These are phyloP conservation scores for Scaptomyza parva DNA, from an alignment of 2,888 invertebrate genomes.

Conservation along the genomic window DNA sequence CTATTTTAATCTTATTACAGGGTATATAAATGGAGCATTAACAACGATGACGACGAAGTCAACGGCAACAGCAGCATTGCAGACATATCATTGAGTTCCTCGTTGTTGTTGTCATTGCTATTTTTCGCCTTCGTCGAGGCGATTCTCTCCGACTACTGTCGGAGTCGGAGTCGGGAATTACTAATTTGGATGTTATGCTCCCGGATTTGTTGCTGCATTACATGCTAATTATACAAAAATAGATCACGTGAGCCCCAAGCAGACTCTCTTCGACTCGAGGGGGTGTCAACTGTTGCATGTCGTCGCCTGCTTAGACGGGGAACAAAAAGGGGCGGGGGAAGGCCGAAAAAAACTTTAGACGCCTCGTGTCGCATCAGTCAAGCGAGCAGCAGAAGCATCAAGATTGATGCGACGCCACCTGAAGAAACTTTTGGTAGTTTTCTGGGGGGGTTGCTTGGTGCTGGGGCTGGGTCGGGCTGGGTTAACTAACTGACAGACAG, in stretches of 20 bases:
- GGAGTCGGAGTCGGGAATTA: slow-evolving; percentile 51
- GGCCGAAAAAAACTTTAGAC: slow-evolving; percentile 41
- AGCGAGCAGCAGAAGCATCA: slow-evolving; percentile 39
- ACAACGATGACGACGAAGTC: slow-evolving; percentile 12
- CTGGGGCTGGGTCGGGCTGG: not conserved
- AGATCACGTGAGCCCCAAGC: slow-evolving; percentile 55
- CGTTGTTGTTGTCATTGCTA: slow-evolving; percentile 37
- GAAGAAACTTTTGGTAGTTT: slow-evolving; percentile 48
- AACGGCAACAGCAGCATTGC: slow-evolving; percentile 42
- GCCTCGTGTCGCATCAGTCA: slow-evolving; percentile 66
- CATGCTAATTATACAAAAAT: slow-evolving; percentile 67
- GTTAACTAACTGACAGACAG: slow-evolving; percentile 34
- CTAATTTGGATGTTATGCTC: slow-evolving; percentile 68
- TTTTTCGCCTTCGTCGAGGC: slow-evolving; percentile 32
- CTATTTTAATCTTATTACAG: slow-evolving; percentile 23
- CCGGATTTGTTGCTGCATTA: slow-evolving; percentile 66
- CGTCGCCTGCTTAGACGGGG: slow-evolving; percentile 59
- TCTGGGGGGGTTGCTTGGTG: not conserved
- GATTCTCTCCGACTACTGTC: slow-evolving; percentile 12
- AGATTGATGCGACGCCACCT: slow-evolving; percentile 77
- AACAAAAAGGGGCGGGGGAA: not conserved
- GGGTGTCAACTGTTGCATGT: slow-evolving; percentile 66
- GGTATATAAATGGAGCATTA: slow-evolving; percentile 51
- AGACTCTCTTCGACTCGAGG: slow-evolving; percentile 15
- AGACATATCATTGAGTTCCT: slow-evolving; percentile 50